phyloP scores from a whole-genome alignment of 2,888 invertebrate genomes.

The Cordilura impudica region DNA sequence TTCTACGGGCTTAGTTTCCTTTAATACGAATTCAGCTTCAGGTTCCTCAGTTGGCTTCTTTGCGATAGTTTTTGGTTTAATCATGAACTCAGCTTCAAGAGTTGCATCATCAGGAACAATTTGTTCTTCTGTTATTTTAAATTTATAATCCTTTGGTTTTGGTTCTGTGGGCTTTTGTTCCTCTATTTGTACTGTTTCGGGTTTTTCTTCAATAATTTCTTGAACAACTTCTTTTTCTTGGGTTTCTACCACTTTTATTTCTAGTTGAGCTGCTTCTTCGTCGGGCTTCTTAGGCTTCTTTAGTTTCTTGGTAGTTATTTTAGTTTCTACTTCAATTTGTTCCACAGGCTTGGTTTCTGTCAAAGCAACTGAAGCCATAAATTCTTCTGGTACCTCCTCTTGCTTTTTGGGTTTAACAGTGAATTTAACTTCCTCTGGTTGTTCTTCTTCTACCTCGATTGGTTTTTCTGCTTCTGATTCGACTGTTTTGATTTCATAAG shows the following conservation, averaged over 20 bases:
- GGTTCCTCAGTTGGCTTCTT: slow-evolving; percentile 67
- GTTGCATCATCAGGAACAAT: slow-evolving; percentile 62
- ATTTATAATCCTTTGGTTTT: slow-evolving; percentile 67
- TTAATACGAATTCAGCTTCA: slow-evolving; percentile 70
- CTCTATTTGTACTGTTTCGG: slow-evolving; percentile 52
- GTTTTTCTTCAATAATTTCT: slow-evolving; percentile 64
- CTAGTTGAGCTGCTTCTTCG: slow-evolving; percentile 67
- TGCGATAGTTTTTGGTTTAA: slow-evolving; percentile 48
- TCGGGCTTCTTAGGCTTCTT: slow-evolving; percentile 69
- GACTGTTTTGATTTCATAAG: slow-evolving; percentile 70
- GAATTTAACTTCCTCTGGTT: slow-evolving; percentile 63
- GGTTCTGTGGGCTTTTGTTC: slow-evolving; percentile 56
- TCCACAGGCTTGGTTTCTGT: slow-evolving; percentile 69
- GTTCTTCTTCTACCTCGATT: slow-evolving; percentile 61
- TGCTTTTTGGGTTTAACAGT: slow-evolving; percentile 56
- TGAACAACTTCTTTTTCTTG: slow-evolving; percentile 68
- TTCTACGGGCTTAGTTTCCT: slow-evolving; percentile 69
- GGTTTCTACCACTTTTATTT: slow-evolving; percentile 71
- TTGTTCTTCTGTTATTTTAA: slow-evolving; percentile 64
- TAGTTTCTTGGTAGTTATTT: slow-evolving; percentile 67
- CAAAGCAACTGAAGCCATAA: slow-evolving; percentile 69
- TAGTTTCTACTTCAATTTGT: slow-evolving; percentile 67
- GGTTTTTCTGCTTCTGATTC: slow-evolving; percentile 68
- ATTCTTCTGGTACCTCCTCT: slow-evolving; percentile 66
- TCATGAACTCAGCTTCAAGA: slow-evolving; percentile 53